Percentiles rank a stretch among this genome's conserved stretches.
Evolutionary conservation across 64 coral and sea anemone genomes (phyloP).

Genomic region (Montipora efflorescens): DNA sequence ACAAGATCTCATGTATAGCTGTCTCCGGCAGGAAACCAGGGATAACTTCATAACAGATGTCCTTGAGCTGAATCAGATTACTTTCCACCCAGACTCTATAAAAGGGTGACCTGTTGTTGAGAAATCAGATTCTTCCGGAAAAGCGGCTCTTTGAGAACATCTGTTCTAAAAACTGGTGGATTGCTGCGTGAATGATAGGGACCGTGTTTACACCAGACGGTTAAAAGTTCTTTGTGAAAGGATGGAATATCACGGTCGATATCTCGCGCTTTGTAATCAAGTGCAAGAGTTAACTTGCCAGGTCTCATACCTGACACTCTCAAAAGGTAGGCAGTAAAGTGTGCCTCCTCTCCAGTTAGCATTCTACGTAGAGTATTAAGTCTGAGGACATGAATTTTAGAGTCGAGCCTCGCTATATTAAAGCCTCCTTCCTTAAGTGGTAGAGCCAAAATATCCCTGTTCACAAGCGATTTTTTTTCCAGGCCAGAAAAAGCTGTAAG

Average conservation of each 20-base stretch:
- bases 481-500: constrained; percentile 23
- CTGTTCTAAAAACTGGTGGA: too few relatives aligned
- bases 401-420: neutral
- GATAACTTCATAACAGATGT: too few relatives aligned
- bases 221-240: neutral
- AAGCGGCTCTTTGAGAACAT: too few relatives aligned
- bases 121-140: too few relatives aligned
- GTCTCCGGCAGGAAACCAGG: too few relatives aligned
- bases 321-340: neutral
- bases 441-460: neutral
- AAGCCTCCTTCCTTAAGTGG: constrained; percentile 15
- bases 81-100: too few relatives aligned
- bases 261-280: neutral
- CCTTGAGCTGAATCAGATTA: too few relatives aligned
- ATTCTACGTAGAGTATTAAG: constrained; percentile 1
- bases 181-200: too few relatives aligned
- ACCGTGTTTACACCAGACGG: too few relatives aligned
- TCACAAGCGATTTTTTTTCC: neutral
- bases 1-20: too few relatives aligned
- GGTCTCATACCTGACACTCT: neutral
- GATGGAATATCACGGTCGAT: neutral
- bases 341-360: neutral
- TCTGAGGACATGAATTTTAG: neutral
- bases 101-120: too few relatives aligned
- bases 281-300: neutral